These are phyloP conservation scores for Platypus cylindrus DNA, from an alignment of 2,888 invertebrate species.

Conservation along the genomic window DNA sequence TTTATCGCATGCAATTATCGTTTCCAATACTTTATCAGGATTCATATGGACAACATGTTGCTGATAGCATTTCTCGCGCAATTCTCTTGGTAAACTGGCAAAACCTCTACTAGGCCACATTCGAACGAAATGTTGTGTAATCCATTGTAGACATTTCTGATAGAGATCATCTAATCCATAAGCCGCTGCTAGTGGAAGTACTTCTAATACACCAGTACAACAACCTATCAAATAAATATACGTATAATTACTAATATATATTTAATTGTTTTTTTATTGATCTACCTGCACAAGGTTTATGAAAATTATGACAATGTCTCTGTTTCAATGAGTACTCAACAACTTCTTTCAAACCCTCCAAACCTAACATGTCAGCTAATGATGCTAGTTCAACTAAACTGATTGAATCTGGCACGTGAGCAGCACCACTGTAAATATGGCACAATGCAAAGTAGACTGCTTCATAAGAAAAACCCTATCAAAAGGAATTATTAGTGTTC, in stretches of 20 bases:
- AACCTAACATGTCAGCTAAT: constrained; percentile 75
- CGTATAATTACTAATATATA: not conserved
- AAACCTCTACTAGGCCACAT: constrained; percentile 90
- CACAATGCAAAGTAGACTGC: constrained; percentile 84
- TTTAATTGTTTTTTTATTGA: not conserved
- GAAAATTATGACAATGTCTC: constrained; percentile 84
- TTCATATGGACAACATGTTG: constrained; percentile 70
- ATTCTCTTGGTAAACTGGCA: constrained; percentile 68
- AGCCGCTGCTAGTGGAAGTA: constrained; percentile 70
- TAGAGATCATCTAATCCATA: constrained; percentile 82
- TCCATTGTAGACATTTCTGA: constrained; percentile 72
- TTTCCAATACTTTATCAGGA: constrained; percentile 61
- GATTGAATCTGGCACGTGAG: constrained; percentile 75
- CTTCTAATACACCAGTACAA: constrained; percentile 64
- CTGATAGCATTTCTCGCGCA: constrained; percentile 72
- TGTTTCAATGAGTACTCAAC: constrained; percentile 72
- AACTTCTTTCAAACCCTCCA: constrained; percentile 86
- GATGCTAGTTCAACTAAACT: constrained; percentile 79
- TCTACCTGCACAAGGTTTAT: constrained; percentile 73
- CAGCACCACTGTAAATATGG: constrained; percentile 88
- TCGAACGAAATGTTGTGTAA: constrained; percentile 70
- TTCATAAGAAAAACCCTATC: constrained; percentile 60
- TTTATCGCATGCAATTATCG: constrained; percentile 74
- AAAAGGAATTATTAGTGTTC: constrained; percentile 4
- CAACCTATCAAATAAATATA: constrained; percentile 42